Evolutionary conservation across 1,140 invertebrate species (phyloP), one percentile per base, ranked within the genome.

Genomic region (Heliconius nattereri): DNA sequence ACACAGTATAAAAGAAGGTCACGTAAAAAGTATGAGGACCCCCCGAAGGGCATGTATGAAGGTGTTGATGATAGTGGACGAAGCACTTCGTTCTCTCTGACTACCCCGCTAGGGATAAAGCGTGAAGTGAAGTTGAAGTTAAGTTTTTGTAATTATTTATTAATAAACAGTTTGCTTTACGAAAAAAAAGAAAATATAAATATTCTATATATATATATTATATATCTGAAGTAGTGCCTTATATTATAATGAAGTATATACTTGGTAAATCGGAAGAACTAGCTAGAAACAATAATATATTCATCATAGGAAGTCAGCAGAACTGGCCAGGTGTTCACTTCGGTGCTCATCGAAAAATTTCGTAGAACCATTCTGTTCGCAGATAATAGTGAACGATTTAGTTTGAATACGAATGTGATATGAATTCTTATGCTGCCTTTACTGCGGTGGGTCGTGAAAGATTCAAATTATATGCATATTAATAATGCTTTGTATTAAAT

Each of bases 271-370:
- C 54, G 60, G 60, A 75, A 40, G 45, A 29, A 74, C 8, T 76
- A 76, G 23, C 75, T 20, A 32, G 60, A 76, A 76, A 35, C n/a
- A 26, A 40, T 70, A 73, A 80, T 66, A 66, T 66, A 66, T 80
- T 80, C 71, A 72, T 82, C 72, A 80, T 78, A 71, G 80, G 82
- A 83, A 79, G 40, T 75, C 71, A 80, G 70, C 49, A 60, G 78
- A 81, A 77, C 40, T 60, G 74, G 16, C 52, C 85, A 85, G 83
- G 82, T 84, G 84, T 85, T 77, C 70, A 66, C 35, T 79, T 60
- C 16, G 78, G 79, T 80, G 83, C 76, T 60, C 80, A 82, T 85
- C 85, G 81, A 90, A 89, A 89, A 85, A 78, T 83, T 88, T 89
- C 87, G 75, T 70, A 26, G 87, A 87, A 90, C 74, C 85, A 72